Evolutionary conservation across 2,113 vertebrate genomes (phyloP).

Genomic region (Notechis scutatus): DNA sequence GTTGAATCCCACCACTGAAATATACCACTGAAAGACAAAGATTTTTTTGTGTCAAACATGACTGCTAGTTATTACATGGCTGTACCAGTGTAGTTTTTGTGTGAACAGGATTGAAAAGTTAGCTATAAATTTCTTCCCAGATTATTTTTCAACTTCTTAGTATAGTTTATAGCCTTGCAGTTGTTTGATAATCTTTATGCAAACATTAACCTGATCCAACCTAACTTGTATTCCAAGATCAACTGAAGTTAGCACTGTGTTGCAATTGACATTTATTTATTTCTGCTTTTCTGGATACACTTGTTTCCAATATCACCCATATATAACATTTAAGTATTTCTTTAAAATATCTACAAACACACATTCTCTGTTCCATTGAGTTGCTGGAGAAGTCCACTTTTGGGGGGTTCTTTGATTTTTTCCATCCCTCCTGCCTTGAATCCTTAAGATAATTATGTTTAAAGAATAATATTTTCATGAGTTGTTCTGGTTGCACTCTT

Average conservation of each 20-base stretch:
- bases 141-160: neutral
- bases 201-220: neutral
- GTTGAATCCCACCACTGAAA: too few relatives aligned
- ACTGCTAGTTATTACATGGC: neutral
- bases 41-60: neutral
- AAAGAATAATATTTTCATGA: neutral
- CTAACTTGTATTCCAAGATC: neutral
- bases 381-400: neutral
- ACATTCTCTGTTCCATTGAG: neutral
- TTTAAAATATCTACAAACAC: neutral
- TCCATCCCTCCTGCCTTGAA: neutral
- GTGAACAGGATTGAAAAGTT: neutral
- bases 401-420: neutral
- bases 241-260: neutral
- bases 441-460: neutral
- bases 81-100: neutral
- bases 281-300: neutral
- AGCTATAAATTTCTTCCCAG: neutral
- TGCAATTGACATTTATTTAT: neutral
- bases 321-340: neutral
- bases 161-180: neutral
- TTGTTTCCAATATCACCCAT: neutral
- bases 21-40: neutral
- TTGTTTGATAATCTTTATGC: neutral
- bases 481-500: neutral